phyloP scores from a whole-genome alignment of 2,888 invertebrate species.

The Lasioglossum malachurum region DNA sequence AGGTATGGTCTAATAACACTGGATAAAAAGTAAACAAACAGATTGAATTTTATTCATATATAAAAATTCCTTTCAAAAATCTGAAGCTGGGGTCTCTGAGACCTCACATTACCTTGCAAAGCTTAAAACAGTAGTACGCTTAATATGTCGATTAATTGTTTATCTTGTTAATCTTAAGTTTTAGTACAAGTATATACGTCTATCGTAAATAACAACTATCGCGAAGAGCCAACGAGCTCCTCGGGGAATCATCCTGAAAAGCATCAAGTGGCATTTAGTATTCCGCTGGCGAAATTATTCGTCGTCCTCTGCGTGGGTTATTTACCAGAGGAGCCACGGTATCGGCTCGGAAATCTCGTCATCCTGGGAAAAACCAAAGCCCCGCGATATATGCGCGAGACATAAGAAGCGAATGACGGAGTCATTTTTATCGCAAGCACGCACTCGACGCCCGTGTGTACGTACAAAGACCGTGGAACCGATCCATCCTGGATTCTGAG shows the following conservation, averaged over 20 bases:
- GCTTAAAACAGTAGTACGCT: not conserved
- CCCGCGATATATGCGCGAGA: conserved; percentile 37
- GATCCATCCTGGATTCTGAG: conserved; percentile 39
- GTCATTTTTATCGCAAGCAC: conserved; percentile 60
- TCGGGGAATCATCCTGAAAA: not conserved
- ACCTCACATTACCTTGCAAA: too few species aligned
- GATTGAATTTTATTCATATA: too few species aligned
- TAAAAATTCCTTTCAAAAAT: too few species aligned
- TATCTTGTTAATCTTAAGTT: not conserved
- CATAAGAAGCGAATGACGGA: conserved; percentile 49
- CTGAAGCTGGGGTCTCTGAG: too few species aligned
- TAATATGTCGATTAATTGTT: not conserved
- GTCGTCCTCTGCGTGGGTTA: conserved; percentile 64
- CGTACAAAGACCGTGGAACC: not conserved
- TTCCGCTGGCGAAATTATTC: conserved; percentile 75
- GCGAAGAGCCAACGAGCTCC: not conserved
- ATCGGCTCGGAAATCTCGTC: conserved; percentile 74
- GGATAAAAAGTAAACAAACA: too few species aligned
- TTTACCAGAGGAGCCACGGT: conserved; percentile 62
- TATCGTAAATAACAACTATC: not conserved
- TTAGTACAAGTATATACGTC: not conserved
- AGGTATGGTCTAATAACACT: too few species aligned
- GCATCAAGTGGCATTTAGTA: conserved; percentile 66
- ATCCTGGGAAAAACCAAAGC: conserved; percentile 71
- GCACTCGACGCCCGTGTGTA: conserved; percentile 26